phyloP scores from a whole-genome alignment of 2,113 vertebrate genomes.

The Numenius arquata region DNA sequence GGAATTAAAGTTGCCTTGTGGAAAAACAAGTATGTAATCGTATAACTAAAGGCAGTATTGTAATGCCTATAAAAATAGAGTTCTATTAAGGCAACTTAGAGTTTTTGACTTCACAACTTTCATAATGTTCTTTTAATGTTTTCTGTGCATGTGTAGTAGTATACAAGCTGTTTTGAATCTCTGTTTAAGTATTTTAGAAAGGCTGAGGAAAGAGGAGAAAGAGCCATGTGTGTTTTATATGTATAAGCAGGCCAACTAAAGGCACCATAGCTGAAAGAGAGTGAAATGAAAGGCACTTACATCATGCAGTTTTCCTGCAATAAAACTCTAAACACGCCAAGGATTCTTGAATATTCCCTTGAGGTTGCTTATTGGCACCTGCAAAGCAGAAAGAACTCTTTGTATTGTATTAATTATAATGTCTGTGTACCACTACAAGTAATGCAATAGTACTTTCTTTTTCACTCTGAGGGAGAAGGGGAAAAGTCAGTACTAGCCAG shows the following conservation, averaged over 20 bases:
- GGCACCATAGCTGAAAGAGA: background rate
- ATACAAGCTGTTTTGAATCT: background rate
- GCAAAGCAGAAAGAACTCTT: constrained; percentile 24
- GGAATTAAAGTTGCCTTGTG: background rate
- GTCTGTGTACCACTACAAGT: background rate
- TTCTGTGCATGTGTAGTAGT: background rate
- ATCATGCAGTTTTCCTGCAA: constrained; percentile 11
- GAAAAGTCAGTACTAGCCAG: background rate
- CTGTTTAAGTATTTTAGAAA: background rate
- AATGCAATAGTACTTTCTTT: background rate
- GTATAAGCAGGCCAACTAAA: background rate
- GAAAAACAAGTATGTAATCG: background rate
- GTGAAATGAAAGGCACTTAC: constrained; percentile 2
- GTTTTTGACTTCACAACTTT: background rate
- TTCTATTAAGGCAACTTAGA: background rate
- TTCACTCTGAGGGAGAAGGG: background rate
- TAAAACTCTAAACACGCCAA: background rate
- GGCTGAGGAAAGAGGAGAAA: background rate
- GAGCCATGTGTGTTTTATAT: background rate
- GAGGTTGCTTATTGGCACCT: constrained; percentile 30
- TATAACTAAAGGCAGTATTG: background rate
- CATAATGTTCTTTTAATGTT: background rate
- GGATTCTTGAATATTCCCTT: constrained; percentile 6
- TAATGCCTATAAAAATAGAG: background rate
- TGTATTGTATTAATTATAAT: background rate